Evolutionary conservation across 2,888 invertebrate genomes (phyloP), one percentile per base, ranked within the genome.

Genomic region (Cephus rjabovi): DNA sequence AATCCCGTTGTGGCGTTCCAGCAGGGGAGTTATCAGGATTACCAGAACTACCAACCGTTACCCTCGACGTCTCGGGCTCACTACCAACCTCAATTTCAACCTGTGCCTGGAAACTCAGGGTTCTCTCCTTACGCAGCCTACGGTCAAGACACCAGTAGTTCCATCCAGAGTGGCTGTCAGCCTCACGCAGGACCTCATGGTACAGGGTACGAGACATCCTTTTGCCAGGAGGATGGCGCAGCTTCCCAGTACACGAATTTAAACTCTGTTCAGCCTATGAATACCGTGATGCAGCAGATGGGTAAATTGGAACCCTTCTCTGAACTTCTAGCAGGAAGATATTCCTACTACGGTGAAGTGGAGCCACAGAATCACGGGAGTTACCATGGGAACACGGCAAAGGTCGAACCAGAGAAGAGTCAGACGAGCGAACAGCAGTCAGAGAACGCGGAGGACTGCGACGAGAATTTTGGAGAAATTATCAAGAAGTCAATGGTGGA

Each of bases 401-500:
- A 69, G 4, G 69, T 83, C 37, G 85, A 85, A 23, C 35, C 80
- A n/a, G 83, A 84, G 1, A 80, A 83, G 73, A 68, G 31, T 6
- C n/a, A 81, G 77, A 31, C 79, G 80, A 71, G 35, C 77, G 35
- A 86, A 83, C 40, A 78, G 79, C 37, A 71, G 30, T 31, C 31
- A 9, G 71, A 71, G 71, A 86, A 83, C 79, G 83, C 89, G 73
- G 93, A 93, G 74, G 92, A 93, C 77, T 93, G 93, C 86, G 94
- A 93, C 85, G 96, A 97, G 88, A 97, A 97, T 91, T 97, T 97
- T 89, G 97, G 97, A 77, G 97, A 97, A 93, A 96, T 98, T 87
- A 97, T 97, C 86, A 97, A 97, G 92, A 97, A 97, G 92, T 96
- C 97, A 82, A 97, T 97, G 94, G 97, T 97, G 89, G 97, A 97